Percentiles rank a stretch among this genome's conserved stretches.
Evolutionary conservation across 2,797 vertebrate species (phyloP).

Genomic region (Petrocephalus sullivani): DNA sequence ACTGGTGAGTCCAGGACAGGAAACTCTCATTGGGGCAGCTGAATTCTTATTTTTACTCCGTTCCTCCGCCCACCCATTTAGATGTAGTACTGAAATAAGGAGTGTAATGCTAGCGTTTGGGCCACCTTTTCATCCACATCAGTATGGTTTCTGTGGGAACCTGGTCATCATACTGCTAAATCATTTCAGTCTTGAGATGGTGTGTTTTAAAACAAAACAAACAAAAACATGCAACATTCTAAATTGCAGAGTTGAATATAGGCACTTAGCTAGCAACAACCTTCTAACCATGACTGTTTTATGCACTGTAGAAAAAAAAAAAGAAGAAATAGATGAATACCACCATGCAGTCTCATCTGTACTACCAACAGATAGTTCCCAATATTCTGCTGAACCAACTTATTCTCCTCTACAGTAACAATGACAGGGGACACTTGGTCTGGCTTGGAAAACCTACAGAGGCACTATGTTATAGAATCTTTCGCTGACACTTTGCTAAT

Average conservation of each 20-base stretch:
- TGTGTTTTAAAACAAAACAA: not conserved
- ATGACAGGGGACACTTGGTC: not conserved
- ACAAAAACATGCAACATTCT: not conserved
- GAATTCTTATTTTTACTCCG: not conserved
- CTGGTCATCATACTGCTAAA: not conserved
- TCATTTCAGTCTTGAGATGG: not conserved
- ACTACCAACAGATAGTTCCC: not conserved
- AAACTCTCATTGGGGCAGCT: not conserved
- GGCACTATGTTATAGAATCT: not conserved
- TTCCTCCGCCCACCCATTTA: not conserved
- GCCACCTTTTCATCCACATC: not conserved
- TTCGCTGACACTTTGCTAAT: constrained; percentile 35
- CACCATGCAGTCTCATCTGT: not conserved
- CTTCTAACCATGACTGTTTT: not conserved
- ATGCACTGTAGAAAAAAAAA: not conserved
- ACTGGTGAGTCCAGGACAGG: constrained; percentile 58
- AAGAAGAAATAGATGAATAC: not conserved
- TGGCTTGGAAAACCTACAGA: not conserved
- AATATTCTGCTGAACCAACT: not conserved
- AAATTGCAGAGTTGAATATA: not conserved
- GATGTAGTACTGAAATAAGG: not conserved
- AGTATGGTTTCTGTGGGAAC: not conserved
- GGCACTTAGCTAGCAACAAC: not conserved
- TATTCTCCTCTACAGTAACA: not conserved
- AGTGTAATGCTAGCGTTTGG: not conserved